Evolutionary conservation across 2,113 vertebrate genomes (phyloP).

Genomic region (Entelurus aequoreus): DNA sequence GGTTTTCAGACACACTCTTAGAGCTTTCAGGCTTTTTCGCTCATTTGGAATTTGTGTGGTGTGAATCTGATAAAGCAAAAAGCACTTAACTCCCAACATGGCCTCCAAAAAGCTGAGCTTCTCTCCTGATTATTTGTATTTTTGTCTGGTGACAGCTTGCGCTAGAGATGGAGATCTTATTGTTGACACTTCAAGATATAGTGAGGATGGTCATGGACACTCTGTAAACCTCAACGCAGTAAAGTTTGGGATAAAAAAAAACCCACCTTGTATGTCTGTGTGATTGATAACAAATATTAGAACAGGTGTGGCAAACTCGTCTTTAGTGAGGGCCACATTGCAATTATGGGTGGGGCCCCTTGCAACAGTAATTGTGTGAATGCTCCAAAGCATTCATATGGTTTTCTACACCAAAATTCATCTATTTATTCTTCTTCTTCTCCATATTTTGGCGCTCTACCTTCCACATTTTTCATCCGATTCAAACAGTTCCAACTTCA

Average conservation of each 20-base stretch:
- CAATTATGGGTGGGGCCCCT: not conserved
- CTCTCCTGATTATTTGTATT: too few relatives aligned
- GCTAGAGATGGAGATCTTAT: not conserved
- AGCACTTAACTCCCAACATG: not conserved
- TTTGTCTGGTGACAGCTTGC: constrained; percentile 6
- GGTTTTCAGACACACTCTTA: constrained; percentile 30
- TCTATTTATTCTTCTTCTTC: too few relatives aligned
- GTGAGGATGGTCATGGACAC: not conserved
- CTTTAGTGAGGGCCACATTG: not conserved
- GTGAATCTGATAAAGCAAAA: not conserved
- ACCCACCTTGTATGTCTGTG: constrained; percentile 5
- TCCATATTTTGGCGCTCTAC: too few relatives aligned
- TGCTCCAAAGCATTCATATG: too few relatives aligned
- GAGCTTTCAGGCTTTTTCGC: not conserved
- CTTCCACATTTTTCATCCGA: too few relatives aligned
- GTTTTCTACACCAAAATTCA: too few relatives aligned
- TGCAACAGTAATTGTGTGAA: not conserved
- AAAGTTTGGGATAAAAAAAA: constrained; percentile 38
- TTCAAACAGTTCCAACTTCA: too few relatives aligned
- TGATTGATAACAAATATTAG: not conserved
- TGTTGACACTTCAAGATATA: not conserved
- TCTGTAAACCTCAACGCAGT: constrained; percentile 47
- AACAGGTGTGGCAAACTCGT: not conserved
- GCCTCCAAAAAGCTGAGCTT: not conserved
- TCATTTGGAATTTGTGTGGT: not conserved